These are phyloP conservation scores for Gnathonemus echidnorhynchus DNA, from an alignment of 2,113 vertebrate species.

Conservation along the genomic window DNA sequence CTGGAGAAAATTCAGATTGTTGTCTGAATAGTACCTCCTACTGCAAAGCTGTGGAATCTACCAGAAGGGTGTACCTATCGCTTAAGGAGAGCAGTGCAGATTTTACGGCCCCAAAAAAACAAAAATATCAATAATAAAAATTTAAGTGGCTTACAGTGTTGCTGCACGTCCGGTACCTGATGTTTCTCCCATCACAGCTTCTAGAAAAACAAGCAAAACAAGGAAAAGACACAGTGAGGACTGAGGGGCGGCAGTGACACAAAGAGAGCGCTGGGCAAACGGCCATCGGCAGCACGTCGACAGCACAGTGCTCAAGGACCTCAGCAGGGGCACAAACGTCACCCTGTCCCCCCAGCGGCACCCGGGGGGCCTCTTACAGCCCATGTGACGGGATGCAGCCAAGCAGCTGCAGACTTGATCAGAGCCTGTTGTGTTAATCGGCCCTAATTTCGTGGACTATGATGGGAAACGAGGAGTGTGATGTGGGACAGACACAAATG, in stretches of 20 bases:
- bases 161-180: conserved; percentile 1
- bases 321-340: not conserved
- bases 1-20: not conserved
- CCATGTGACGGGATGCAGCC: not conserved
- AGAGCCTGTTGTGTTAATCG: not conserved
- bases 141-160: not conserved
- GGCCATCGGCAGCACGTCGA: not conserved
- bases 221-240: not conserved
- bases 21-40: not conserved
- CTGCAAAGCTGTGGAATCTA: not conserved
- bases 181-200: conserved; percentile 85
- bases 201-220: conserved; percentile 46
- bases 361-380: not conserved
- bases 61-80: not conserved
- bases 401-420: not conserved
- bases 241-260: not conserved
- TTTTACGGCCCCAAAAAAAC: not conserved
- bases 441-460: not conserved
- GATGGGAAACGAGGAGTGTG: not conserved
- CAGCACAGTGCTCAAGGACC: not conserved
- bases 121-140: not conserved
- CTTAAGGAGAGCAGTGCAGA: not conserved
- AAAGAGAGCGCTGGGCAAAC: not conserved
- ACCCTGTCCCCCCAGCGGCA: not conserved
- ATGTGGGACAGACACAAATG: not conserved